Evolutionary conservation across 2,113 vertebrate genomes (phyloP), one percentile per base, ranked within the genome.

Genomic region (Meriones unguiculatus): DNA sequence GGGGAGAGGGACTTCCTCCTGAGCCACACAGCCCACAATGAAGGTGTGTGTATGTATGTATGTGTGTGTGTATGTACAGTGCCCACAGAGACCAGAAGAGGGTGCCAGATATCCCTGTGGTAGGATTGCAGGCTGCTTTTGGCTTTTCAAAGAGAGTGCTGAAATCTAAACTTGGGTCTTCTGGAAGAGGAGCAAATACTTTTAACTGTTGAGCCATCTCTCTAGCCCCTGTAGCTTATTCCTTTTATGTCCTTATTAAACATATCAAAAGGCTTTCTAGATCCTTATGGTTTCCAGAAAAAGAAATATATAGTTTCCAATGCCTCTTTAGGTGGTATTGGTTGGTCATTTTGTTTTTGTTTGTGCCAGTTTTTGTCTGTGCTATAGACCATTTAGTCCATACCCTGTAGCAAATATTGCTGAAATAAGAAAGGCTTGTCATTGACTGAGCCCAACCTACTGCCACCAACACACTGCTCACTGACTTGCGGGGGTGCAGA

Each of bases 261-360:
- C 30, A 70, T 35, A 88, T 73, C 67, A 85, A 77, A 90, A 75
- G 46, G 25, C 50, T 95, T 81, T 90, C 67, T 92, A 65, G 76
- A 75, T 77, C 76, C 46, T 28, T 11, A 7, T 70, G 14, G 17
- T 86, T 28, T 88, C 24, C 41, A 94, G 80, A 87, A 78, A 93
- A 78, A 94, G 70, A 77, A 84, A 22, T 8, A 72, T 81, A 5
- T 85, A 81, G 54, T 46, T 81, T 57, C 17, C 38, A 8, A n/a
- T 81, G 32, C 46, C 72, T 14, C 28, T 76, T 62, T n/a, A 73
- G 84, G 28, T 54, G 57, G 67, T 54, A n/a, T 28, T n/a, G 2
- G 32, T n/a, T 30, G n/a, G n/a, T 64, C 28, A 22, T 28, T 84
- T 64, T 41, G n/a, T 17, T 64, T 64, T 64, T 38, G n/a, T 59